A percentile compares a stretch with the other conserved stretches of the same genome.
Conservation (phyloP, 2,888 invertebrate species). For the Aphidius colemani region DNA sequence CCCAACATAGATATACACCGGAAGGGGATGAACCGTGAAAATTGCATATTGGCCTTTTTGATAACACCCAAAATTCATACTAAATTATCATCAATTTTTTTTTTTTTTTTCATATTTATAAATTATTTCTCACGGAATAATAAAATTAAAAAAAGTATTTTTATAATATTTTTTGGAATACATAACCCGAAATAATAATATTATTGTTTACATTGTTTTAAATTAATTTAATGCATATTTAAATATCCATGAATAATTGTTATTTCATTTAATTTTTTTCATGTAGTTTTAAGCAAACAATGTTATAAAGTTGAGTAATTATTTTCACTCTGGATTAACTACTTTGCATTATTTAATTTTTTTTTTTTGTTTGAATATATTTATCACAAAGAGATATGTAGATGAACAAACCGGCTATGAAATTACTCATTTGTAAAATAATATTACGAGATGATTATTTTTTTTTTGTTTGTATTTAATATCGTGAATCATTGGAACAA, state of each 20-base stretch:
- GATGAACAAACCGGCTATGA: no score
- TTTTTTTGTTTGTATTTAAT: conserved; percentile 8
- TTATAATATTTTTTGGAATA: background rate
- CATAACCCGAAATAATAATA: background rate
- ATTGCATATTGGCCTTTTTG: conserved; percentile 35
- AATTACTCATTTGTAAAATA: conserved; percentile 24
- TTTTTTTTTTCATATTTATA: conserved; percentile 8
- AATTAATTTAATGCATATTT: background rate
- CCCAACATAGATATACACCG: conserved; percentile 21
- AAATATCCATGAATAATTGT: no score
- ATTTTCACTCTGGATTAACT: no score
- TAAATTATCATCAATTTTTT: background rate
- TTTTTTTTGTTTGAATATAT: conserved; percentile 28
- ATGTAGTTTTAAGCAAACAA: no score
- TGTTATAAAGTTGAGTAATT: no score
- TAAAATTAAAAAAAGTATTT: background rate
- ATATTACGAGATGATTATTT: conserved; percentile 19
- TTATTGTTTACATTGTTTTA: no score
- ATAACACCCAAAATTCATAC: background rate
- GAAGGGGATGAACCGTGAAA: conserved; percentile 41
- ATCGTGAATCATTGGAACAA: background rate
- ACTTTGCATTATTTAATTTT: no score
- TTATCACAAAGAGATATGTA: conserved; percentile 42
- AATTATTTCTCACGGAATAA: background rate
- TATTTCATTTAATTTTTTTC: no score